These are phyloP conservation scores for Nipponacmea schrenckii DNA, from an alignment of 2,888 invertebrate genomes.

Conservation along the genomic window DNA sequence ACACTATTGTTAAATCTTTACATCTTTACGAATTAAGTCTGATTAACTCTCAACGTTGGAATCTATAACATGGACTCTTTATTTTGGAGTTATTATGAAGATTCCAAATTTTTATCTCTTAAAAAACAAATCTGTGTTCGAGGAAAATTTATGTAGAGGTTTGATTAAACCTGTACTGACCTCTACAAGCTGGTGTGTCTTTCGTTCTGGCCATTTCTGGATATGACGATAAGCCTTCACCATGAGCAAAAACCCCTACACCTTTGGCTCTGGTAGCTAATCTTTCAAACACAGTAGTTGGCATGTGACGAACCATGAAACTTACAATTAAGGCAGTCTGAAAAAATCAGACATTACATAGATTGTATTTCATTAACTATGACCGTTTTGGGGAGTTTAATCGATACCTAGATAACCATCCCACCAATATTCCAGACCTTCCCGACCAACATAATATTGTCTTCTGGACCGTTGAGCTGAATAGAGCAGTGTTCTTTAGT, in stretches of 20 bases:
- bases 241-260: constrained; percentile 41
- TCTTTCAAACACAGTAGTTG: constrained; percentile 30
- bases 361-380: background rate
- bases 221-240: constrained; percentile 36
- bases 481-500: too few species aligned
- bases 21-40: too few species aligned
- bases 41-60: too few species aligned
- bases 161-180: constrained; percentile 6
- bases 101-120: too few species aligned
- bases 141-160: background rate
- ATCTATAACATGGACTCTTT: too few species aligned
- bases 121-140: too few species aligned
- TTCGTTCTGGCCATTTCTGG: constrained; percentile 28
- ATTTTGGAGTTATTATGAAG: too few species aligned
- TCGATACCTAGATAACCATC: too few species aligned
- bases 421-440: too few species aligned
- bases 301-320: constrained; percentile 39
- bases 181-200: constrained; percentile 33
- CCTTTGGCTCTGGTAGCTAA: constrained; percentile 20
- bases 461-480: too few species aligned
- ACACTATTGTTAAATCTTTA: too few species aligned
- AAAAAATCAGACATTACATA: background rate
- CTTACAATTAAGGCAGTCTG: constrained; percentile 37
- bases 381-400: background rate
- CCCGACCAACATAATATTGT: too few species aligned